Conservation (phyloP, 2,888 invertebrate genomes). For the Tachina fera region DNA sequence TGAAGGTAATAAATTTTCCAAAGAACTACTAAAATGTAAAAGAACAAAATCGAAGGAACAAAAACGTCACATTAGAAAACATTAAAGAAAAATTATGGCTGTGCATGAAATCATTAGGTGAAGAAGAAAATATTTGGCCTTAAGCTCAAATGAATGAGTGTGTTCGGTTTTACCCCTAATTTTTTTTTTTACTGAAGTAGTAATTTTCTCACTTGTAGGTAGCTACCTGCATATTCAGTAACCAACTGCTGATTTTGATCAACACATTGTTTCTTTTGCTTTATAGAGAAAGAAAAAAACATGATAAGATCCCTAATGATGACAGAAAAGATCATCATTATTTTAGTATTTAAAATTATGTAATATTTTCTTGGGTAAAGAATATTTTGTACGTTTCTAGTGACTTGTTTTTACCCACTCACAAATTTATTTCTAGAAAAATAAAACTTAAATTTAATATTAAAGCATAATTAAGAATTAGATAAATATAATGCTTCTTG, state of each 20-base stretch:
- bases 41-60: conserved; percentile 27
- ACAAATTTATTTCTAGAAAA: neutral
- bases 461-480: conserved; percentile 47
- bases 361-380: conserved; percentile 21
- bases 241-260: conserved; percentile 24
- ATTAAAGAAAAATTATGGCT: conserved; percentile 64
- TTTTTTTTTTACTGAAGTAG: neutral
- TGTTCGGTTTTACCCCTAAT: neutral
- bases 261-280: conserved; percentile 5
- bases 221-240: neutral
- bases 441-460: conserved; percentile 19
- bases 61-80: conserved; percentile 65
- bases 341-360: conserved; percentile 5
- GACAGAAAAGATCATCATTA: conserved; percentile 41
- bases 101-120: conserved; percentile 31
- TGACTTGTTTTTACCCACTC: conserved; percentile 13
- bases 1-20: conserved; percentile 60
- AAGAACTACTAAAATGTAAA: conserved; percentile 24
- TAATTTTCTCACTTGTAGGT: neutral
- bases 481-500: conserved; percentile 32
- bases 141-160: neutral
- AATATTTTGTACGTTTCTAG: conserved; percentile 13
- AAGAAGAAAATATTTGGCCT: neutral
- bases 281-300: conserved; percentile 41
- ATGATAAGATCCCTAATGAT: conserved; percentile 28